Base-by-base conservation (phyloP, 2,888 invertebrate species). In the Pinctada fucata region DNA sequence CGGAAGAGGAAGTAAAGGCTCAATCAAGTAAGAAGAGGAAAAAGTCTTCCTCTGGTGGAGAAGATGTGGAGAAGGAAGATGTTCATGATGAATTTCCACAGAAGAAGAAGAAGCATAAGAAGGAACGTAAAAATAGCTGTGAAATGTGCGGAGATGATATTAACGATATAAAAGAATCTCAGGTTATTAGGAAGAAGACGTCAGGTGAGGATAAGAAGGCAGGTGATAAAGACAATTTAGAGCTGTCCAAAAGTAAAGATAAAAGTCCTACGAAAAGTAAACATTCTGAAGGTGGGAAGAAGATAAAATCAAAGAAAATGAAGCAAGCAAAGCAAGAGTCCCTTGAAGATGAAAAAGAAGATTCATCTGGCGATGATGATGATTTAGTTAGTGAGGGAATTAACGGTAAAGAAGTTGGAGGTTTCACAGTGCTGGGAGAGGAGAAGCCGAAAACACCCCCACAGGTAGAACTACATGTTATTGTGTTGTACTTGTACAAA, bases 391-490 rank as follows among this genome's bases (percentile, higher is more conserved):
- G 52, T 65, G 85, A 86, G 65, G 83, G 79, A 8, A 31, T 31
- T 31, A 31, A 31, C 31, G 82, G 85, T 4, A 80, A 82, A 79
- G 88, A 88, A 78, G 78, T 89, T 67, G 90, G 91, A 85, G 94
- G 93, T 47, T 96, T 95, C 88, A 95, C 95, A 88, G 94, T 96
- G 45, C 93, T 97, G 72, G 96, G 96, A 4, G 94, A 93, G 76
- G 94, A 94, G 87, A 94, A 94, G 79, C 94, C 94, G 89, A 85
- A 86, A 72, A 87, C 88, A 75, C 82, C 86, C 45, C 84, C 89
- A 79, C 89, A 91, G 88, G 92, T 91, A 82, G 74, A 31, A 31
- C 31, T 31, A 1, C 31, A 31, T 31, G 31, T 31, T 1, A 31
- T 31, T 31, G 31, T 31, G 31, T 31, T 31, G 31, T 31, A 31